Evolutionary conservation across 2,113 vertebrate species (phyloP).

Genomic region (Serinus canaria): DNA sequence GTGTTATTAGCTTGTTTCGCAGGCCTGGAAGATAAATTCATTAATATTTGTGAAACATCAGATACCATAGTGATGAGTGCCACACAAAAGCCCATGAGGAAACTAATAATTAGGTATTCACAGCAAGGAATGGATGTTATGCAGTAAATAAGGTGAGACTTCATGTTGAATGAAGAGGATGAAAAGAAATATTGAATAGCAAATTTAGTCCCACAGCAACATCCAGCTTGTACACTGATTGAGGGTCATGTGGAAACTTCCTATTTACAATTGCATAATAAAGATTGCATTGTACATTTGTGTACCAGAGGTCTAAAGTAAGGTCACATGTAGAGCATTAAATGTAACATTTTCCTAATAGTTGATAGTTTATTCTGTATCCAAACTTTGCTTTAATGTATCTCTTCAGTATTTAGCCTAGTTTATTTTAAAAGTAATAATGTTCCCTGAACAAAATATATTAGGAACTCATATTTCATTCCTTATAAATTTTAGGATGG

Average conservation of each 20-base stretch:
- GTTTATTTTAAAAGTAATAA: not conserved
- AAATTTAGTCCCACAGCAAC: constrained; percentile 9
- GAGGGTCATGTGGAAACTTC: not conserved
- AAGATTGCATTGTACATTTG: not conserved
- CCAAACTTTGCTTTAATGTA: not conserved
- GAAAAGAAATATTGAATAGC: constrained; percentile 44
- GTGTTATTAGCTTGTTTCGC: not conserved
- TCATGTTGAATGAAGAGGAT: not conserved
- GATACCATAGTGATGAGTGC: not conserved
- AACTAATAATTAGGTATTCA: constrained; percentile 40
- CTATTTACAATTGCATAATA: not conserved
- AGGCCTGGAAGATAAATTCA: not conserved
- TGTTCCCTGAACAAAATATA: not conserved
- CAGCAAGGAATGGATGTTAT: not conserved
- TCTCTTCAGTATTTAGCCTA: not conserved
- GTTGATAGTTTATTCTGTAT: not conserved
- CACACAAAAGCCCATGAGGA: constrained; percentile 12
- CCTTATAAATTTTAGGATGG: not conserved
- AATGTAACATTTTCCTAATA: not conserved
- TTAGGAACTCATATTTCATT: not conserved
- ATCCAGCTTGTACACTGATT: not conserved
- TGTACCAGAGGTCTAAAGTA: not conserved
- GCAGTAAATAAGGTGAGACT: constrained; percentile 39
- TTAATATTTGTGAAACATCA: constrained; percentile 30
- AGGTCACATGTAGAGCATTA: not conserved